Evolutionary conservation across 2,797 vertebrate species (phyloP).

Genomic region (Pogonophryne albipinna): DNA sequence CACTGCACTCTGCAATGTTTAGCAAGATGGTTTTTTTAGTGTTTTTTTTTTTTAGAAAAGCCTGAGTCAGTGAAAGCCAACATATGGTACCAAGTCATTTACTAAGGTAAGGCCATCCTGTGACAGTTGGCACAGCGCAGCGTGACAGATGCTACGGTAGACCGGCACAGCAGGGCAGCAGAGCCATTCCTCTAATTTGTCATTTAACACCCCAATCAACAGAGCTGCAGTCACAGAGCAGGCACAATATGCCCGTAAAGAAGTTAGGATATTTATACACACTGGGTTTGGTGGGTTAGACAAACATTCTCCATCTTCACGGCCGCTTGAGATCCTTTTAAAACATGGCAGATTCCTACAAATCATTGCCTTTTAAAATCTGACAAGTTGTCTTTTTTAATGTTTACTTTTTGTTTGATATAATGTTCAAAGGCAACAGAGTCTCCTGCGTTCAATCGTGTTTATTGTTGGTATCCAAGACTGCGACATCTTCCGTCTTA

Average conservation of each 20-base stretch:
- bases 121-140: constrained; percentile 67
- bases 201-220: constrained; percentile 46
- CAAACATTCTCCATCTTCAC: constrained; percentile 7
- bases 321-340: neutral
- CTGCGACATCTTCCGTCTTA: neutral
- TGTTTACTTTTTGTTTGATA: constrained; percentile 4
- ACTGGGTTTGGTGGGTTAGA: neutral
- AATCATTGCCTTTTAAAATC: neutral
- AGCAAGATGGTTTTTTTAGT: constrained; percentile 42
- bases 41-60: constrained; percentile 47
- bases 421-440: neutral
- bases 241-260: constrained; percentile 29
- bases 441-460: neutral
- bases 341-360: neutral
- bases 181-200: constrained; percentile 62
- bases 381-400: constrained; percentile 1
- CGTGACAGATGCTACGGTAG: constrained; percentile 71
- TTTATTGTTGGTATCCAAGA: neutral
- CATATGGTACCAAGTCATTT: constrained; percentile 75
- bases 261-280: constrained; percentile 9
- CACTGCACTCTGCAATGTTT: constrained; percentile 32
- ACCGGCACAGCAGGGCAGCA: constrained; percentile 60
- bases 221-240: constrained; percentile 46
- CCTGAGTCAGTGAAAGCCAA: constrained; percentile 63
- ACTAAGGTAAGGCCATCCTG: constrained; percentile 65